These are phyloP conservation scores for Emydura subglobosa DNA, from an alignment of 2,113 vertebrate genomes.

Conservation along the genomic window DNA sequence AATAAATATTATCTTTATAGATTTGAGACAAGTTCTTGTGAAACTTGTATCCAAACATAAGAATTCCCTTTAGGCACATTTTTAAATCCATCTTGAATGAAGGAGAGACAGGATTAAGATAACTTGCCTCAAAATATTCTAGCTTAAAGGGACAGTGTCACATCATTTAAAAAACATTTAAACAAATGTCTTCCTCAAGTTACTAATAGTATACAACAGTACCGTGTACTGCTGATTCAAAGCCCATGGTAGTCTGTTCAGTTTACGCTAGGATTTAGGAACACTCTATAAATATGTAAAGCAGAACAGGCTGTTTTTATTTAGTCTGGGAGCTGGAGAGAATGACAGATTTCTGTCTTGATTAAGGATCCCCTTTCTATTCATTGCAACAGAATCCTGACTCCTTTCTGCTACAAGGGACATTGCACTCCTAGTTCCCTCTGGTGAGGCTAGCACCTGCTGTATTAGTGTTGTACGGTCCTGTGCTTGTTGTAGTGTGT, in stretches of 20 bases:
- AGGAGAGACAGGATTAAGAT: not conserved
- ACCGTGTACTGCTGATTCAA: not conserved
- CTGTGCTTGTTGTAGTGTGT: rapidly evolving
- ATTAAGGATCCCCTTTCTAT: not conserved
- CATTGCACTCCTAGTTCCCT: rapidly evolving
- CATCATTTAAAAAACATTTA: not conserved
- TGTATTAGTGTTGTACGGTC: rapidly evolving
- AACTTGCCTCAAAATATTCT: not conserved
- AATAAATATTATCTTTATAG: not conserved
- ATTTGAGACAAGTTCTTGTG: not conserved
- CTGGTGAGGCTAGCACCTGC: not conserved
- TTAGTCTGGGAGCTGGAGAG: too few species aligned
- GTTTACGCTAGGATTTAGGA: not conserved
- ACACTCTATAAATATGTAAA: not conserved
- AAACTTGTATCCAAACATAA: not conserved
- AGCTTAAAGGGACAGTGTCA: not conserved
- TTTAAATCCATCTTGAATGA: constrained; percentile 21
- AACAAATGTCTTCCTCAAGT: not conserved
- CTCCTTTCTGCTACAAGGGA: not conserved
- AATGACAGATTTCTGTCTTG: not conserved
- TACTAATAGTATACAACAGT: not conserved
- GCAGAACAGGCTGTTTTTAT: too few species aligned
- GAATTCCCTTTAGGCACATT: rapidly evolving
- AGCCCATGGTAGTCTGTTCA: not conserved
- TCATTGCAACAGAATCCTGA: not conserved